Conservation (phyloP, 2,888 invertebrate species). For the Nymphalis c-album region DNA sequence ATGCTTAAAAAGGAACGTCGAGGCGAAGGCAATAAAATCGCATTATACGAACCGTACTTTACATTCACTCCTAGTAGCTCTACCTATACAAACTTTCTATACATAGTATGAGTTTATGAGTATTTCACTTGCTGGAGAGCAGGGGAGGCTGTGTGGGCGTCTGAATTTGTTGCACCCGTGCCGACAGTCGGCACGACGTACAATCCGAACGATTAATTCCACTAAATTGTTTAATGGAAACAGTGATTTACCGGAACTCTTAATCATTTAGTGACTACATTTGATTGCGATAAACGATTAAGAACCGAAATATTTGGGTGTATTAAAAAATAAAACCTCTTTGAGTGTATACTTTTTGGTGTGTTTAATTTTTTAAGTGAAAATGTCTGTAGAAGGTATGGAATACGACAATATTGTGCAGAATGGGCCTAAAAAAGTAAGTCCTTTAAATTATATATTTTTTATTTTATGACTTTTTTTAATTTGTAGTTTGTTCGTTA, state of each 20-base stretch:
- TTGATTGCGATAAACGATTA: conserved; percentile 46
- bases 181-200: conserved; percentile 65
- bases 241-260: conserved; percentile 62
- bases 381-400: conserved; percentile 82
- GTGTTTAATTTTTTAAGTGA: conserved; percentile 57
- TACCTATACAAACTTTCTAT: conserved; percentile 54
- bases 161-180: conserved; percentile 64
- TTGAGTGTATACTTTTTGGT: conserved; percentile 60
- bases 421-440: conserved; percentile 85
- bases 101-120: conserved; percentile 48
- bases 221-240: conserved; percentile 60
- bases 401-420: conserved; percentile 84
- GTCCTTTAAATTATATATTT: conserved; percentile 47
- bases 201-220: conserved; percentile 57
- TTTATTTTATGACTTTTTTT: conserved; percentile 10
- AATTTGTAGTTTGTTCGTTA: neutral
- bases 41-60: conserved; percentile 54
- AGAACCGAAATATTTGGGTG: conserved; percentile 19
- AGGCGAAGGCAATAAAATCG: conserved; percentile 42
- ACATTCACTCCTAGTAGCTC: conserved; percentile 41
- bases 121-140: conserved; percentile 64
- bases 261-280: conserved; percentile 54
- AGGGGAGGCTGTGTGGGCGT: conserved; percentile 77
- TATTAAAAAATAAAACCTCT: conserved; percentile 35
- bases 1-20: conserved; percentile 27